Evolutionary conservation across 2,888 invertebrate species (phyloP), one percentile per base, ranked within the genome.

Genomic region (Caradrina kadenii): DNA sequence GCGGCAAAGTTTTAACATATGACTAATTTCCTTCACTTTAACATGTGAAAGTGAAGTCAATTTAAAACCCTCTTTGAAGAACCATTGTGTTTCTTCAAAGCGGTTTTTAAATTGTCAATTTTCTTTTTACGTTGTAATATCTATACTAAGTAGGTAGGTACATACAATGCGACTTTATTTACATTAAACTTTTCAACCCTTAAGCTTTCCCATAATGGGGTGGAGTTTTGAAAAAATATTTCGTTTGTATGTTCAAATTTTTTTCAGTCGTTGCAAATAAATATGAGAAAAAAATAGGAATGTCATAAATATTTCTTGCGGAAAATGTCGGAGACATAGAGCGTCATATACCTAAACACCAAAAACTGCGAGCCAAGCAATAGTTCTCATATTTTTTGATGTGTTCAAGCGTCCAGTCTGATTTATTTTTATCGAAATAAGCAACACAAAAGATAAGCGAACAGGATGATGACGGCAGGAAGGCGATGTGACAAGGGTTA

Each of bases 401-500:
- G 55, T 62, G 19, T 59, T 19, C 1, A 3, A 53, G 39, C 22
- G 26, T 31, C 31, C 56, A 4, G 21, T 56, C 17, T 48, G 39
- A 65, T 78, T 64, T 48, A 56, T 72, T 55, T 26, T 53, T 52
- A 61, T 60, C 55, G 22, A 55, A 64, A 58, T 56, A 53, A 75
- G 50, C 35, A 50, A 73, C 73, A 76, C 60, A 77, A 73, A 79
- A 69, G 73, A 81, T 65, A 79, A 76, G 75, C 73, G 64, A 69
- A 67, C 61, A 69, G 60, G 67, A 63, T 70, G 71, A 63, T 75
- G 64, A 76, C 76, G 73, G 63, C 53, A 61, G 71, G 56, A 68
- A 70, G 64, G 72, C 63, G 70, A 71, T 73, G 75, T 84, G 86
- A 84, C 80, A 73, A 59, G 80, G 84, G 73, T 83, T 79, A 66